Evolutionary conservation across 2,888 invertebrate species (phyloP).

Genomic region (Hymenopus coronatus): DNA sequence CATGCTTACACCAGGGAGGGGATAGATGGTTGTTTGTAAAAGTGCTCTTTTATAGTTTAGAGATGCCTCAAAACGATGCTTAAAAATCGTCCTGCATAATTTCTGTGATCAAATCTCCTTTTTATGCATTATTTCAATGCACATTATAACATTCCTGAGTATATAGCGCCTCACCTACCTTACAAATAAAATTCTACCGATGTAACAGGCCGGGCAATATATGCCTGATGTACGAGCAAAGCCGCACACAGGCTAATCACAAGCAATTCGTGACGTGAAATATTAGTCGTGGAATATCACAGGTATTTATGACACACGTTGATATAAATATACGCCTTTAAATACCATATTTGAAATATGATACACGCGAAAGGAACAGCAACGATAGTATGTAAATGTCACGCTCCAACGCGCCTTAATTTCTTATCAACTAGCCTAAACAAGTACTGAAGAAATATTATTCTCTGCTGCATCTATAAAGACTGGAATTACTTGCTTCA

Average conservation of each 20-base stretch:
- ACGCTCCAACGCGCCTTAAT: background rate
- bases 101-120: too few relatives aligned
- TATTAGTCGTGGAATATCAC: background rate
- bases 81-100: too few relatives aligned
- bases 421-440: background rate
- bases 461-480: background rate
- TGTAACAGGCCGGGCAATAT: background rate
- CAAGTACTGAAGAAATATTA: background rate
- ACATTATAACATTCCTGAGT: too few relatives aligned
- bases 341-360: background rate
- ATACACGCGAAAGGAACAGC: background rate
- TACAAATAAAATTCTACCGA: too few relatives aligned
- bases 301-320: background rate
- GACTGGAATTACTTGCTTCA: too few relatives aligned
- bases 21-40: too few relatives aligned
- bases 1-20: too few relatives aligned
- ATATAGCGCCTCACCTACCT: too few relatives aligned
- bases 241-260: background rate
- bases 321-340: background rate
- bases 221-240: background rate
- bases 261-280: background rate
- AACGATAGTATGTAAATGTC: background rate
- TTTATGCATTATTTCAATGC: too few relatives aligned
- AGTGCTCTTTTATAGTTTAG: too few relatives aligned
- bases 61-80: too few relatives aligned